A percentile compares a stretch with the other conserved stretches of the same genome.
Evolutionary conservation across 1,140 invertebrate species (phyloP).

Genomic region (Diplogasteroides magnus): DNA sequence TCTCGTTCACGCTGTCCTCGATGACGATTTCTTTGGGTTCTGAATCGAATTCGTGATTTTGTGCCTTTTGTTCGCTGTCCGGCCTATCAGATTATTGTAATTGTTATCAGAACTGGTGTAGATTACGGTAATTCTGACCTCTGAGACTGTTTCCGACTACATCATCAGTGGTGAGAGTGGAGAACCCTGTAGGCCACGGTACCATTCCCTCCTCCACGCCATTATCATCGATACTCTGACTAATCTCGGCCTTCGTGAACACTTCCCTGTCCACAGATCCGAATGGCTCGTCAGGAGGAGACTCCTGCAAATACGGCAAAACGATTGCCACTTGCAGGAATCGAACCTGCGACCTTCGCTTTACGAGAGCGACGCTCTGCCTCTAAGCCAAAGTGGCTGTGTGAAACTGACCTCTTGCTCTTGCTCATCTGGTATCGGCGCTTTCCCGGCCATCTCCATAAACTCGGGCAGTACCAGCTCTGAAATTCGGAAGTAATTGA

Average conservation of each 20-base stretch:
- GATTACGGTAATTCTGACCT: too few species aligned
- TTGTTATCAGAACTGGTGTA: too few species aligned
- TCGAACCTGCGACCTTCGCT: slow-evolving; percentile 1
- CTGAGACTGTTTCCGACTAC: too few species aligned
- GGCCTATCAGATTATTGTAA: too few species aligned
- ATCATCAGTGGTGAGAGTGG: too few species aligned
- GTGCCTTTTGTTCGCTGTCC: too few species aligned
- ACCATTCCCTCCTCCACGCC: too few species aligned
- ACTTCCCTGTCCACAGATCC: background rate
- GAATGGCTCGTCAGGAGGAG: background rate
- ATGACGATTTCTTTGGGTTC: background rate
- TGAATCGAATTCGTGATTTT: too few species aligned
- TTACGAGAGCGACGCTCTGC: slow-evolving; percentile 1
- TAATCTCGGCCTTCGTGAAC: background rate
- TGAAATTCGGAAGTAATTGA: slow-evolving; percentile 1
- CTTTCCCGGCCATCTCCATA: slow-evolving; percentile 4
- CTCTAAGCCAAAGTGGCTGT: background rate
- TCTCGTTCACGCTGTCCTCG: background rate
- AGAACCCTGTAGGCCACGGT: too few species aligned
- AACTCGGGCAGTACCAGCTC: slow-evolving; percentile 13
- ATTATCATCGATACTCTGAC: background rate
- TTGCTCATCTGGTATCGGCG: background rate
- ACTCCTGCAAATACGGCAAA: background rate
- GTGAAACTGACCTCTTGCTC: background rate
- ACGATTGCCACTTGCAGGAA: background rate